A percentile compares a stretch with the other conserved stretches of the same genome.
Conservation (phyloP, 2,888 invertebrate genomes). For the Ochropleura plecta region DNA sequence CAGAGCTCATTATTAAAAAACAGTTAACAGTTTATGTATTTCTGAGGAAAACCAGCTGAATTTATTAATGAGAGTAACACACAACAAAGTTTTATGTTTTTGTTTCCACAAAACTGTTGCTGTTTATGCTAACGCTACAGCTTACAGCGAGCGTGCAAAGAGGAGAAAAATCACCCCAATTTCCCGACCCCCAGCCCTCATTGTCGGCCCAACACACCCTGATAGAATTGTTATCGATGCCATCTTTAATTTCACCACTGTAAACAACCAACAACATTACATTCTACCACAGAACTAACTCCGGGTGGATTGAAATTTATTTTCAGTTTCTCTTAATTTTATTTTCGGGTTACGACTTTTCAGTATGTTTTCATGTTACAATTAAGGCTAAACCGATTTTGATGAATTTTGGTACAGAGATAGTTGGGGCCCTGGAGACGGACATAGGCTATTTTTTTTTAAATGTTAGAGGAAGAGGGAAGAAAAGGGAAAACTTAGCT, state of each 20-base stretch:
- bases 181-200: constrained; percentile 83
- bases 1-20: neutral
- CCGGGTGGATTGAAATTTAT: constrained; percentile 11
- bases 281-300: constrained; percentile 38
- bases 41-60: neutral
- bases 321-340: constrained; percentile 4
- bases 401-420: too few species aligned
- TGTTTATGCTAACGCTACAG: constrained; percentile 71
- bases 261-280: constrained; percentile 75
- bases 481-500: too few species aligned
- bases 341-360: neutral
- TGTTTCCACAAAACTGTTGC: neutral
- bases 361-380: neutral
- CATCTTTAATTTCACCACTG: constrained; percentile 91
- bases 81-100: neutral
- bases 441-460: too few species aligned
- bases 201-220: constrained; percentile 84
- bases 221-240: constrained; percentile 91
- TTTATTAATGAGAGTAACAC: neutral
- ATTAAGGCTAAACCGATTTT: neutral
- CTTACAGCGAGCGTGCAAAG: constrained; percentile 77
- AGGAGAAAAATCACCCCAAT: constrained; percentile 90
- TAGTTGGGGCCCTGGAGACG: too few species aligned
- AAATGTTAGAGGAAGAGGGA: too few species aligned
- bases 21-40: neutral